phyloP scores from a whole-genome alignment of 2,797 vertebrate species.

The Huso huso region DNA sequence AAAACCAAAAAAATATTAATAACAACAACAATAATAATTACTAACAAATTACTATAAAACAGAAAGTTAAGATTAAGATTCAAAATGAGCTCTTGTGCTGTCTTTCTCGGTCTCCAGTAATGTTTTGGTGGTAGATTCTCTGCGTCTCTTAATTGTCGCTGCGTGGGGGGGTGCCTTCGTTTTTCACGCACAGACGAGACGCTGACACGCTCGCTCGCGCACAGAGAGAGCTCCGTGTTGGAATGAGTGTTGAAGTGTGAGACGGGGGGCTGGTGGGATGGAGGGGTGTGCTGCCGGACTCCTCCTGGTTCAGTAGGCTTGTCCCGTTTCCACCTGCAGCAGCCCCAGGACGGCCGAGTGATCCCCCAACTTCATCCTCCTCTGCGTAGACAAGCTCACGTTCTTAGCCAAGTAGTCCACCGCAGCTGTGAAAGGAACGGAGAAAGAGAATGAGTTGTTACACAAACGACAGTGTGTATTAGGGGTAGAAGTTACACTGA shows the following conservation, averaged over 20 bases:
- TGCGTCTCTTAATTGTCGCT: conserved; percentile 26
- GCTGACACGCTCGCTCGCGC: background rate
- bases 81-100: conserved; percentile 38
- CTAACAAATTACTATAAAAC: conserved; percentile 56
- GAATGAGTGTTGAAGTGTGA: conserved; percentile 31
- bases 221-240: background rate
- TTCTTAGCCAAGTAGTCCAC: conserved; percentile 96
- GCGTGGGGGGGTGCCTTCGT: background rate
- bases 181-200: background rate
- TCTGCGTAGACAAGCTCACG: conserved; percentile 83
- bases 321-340: conserved; percentile 85
- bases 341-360: conserved; percentile 88
- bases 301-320: conserved; percentile 72
- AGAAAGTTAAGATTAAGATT: conserved; percentile 47
- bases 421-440: conserved; percentile 49
- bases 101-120: too few relatives aligned
- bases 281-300: background rate
- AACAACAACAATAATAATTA: conserved; percentile 58
- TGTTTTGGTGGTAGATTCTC: too few relatives aligned
- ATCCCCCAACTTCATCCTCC: conserved; percentile 89
- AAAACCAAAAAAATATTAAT: conserved; percentile 57
- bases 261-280: conserved; percentile 14
- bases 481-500: background rate
- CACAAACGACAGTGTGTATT: background rate
- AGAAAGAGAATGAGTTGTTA: too few relatives aligned